A percentile compares a stretch with the other conserved stretches of the same genome.
phyloP scores from a whole-genome alignment of 2,113 vertebrate species.

The Macquaria australasica region DNA sequence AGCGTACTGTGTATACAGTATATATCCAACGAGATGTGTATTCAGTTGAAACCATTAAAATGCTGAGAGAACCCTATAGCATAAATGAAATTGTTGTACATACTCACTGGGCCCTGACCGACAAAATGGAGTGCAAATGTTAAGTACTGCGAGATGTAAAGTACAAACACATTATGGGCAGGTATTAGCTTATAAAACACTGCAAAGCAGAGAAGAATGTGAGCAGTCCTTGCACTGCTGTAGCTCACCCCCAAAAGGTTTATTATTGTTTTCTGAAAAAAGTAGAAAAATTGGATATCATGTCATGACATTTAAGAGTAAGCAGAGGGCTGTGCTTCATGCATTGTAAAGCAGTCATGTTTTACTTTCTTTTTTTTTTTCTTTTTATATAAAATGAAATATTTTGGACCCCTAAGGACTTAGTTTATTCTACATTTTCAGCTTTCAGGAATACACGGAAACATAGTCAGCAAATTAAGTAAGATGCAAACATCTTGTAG shows the following conservation, averaged over 20 bases:
- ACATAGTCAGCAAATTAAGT: not conserved
- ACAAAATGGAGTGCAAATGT: constrained; percentile 89
- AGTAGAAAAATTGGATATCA: constrained; percentile 5
- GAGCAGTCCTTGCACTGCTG: constrained; percentile 40
- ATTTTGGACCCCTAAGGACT: not conserved
- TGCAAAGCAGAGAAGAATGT: constrained; percentile 68
- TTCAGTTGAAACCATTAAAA: constrained; percentile 84
- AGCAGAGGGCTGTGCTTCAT: constrained; percentile 11
- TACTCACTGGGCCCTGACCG: constrained; percentile 86
- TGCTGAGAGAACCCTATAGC: constrained; percentile 84
- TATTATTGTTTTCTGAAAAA: constrained; percentile 42
- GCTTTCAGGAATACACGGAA: not conserved
- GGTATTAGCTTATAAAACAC: constrained; percentile 83
- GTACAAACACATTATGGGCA: constrained; percentile 84
- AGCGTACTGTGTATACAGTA: constrained; percentile 71
- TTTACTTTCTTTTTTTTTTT: not conserved
- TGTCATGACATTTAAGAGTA: constrained; percentile 39
- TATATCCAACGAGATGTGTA: constrained; percentile 79
- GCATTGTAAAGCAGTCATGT: not conserved
- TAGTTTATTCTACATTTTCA: not conserved
- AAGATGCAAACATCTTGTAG: not conserved
- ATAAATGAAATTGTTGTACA: constrained; percentile 86
- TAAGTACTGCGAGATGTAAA: constrained; percentile 87
- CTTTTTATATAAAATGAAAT: not conserved
- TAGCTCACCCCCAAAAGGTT: constrained; percentile 37